Evolutionary conservation across 2,113 vertebrate species (phyloP).

Genomic region (Pterocles gutturalis): DNA sequence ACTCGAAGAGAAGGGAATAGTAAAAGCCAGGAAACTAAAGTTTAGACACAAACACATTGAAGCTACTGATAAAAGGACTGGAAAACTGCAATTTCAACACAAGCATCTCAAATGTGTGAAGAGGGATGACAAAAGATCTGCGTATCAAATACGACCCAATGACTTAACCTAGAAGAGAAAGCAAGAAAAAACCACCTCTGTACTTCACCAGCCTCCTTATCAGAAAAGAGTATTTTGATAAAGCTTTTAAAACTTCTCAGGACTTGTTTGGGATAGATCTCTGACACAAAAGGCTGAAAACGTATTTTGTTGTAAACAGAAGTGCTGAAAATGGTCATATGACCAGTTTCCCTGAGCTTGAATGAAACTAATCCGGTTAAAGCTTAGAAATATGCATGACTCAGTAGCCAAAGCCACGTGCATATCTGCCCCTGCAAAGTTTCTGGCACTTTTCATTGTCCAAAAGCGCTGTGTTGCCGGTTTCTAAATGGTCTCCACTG

Average conservation of each 20-base stretch:
- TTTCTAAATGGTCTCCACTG: neutral
- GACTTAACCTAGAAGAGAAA: neutral
- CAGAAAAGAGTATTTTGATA: neutral
- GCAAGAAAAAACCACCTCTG: neutral
- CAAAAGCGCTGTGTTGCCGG: neutral
- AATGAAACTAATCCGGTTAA: slow-evolving; percentile 52
- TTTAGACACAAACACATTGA: neutral
- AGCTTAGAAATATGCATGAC: slow-evolving; percentile 53
- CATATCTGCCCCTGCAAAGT: neutral
- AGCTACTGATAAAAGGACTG: neutral
- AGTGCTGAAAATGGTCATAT: neutral
- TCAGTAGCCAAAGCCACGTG: neutral
- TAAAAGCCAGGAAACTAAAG: neutral
- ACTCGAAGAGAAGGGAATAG: neutral
- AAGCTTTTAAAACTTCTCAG: neutral
- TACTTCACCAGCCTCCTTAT: neutral
- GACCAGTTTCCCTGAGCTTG: neutral
- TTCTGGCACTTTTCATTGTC: slow-evolving; percentile 25
- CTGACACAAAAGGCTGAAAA: neutral
- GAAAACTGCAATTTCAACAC: neutral
- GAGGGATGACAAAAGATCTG: neutral
- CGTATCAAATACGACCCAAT: neutral
- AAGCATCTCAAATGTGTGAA: neutral
- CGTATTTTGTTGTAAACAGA: neutral
- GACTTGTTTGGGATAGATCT: neutral